A percentile compares a stretch with the other conserved stretches of the same genome.
These are phyloP conservation scores for Colaptes auratus DNA, from an alignment of 2,113 vertebrate species.

Conservation along the genomic window DNA sequence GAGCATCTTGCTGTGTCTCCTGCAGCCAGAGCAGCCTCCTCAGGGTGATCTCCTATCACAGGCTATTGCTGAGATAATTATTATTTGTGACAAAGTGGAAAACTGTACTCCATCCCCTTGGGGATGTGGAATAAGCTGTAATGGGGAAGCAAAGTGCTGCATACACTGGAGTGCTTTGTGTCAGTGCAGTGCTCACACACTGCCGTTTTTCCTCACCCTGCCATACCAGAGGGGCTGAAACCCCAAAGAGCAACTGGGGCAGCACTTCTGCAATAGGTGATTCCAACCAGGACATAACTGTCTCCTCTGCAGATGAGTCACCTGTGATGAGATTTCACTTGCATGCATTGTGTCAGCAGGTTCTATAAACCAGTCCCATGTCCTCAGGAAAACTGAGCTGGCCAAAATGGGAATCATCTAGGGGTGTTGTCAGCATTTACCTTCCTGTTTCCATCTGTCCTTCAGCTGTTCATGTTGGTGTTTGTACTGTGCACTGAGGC, in stretches of 20 bases:
- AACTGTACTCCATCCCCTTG: background rate
- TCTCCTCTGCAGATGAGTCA: background rate
- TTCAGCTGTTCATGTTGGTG: background rate
- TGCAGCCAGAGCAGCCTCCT: conserved; percentile 1
- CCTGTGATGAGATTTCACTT: background rate
- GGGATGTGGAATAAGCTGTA: background rate
- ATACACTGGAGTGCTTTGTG: background rate
- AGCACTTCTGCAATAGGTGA: background rate
- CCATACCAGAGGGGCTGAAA: background rate
- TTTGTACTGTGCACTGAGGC: background rate
- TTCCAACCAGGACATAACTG: background rate
- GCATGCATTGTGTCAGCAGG: background rate
- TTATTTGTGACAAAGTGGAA: conserved; percentile 28
- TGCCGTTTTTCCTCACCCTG: background rate
- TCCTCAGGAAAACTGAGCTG: background rate
- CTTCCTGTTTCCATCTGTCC: background rate
- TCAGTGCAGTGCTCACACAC: background rate
- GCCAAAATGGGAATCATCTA: background rate
- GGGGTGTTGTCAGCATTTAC: background rate
- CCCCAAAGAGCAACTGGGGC: background rate
- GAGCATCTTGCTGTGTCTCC: background rate
- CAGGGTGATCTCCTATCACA: background rate
- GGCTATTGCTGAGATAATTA: background rate
- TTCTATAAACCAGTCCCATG: background rate
- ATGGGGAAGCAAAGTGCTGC: background rate